Percentiles rank a stretch among this genome's conserved stretches.
These are phyloP conservation scores for Caenorhabditis sp. DNA, from an alignment of 2,888 invertebrate species.

Conservation along the genomic window DNA sequence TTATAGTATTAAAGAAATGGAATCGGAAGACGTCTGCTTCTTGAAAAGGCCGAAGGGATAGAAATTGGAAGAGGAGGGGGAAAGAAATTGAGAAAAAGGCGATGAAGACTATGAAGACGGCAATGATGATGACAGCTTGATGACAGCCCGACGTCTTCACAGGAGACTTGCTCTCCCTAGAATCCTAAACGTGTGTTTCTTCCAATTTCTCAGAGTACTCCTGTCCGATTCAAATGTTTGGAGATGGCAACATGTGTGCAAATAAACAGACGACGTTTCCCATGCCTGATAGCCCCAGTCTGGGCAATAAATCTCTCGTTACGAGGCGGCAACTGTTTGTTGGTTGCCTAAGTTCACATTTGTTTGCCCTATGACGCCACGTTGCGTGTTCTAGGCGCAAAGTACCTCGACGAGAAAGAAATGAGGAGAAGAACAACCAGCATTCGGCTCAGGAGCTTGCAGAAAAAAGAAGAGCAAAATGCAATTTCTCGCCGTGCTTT, in stretches of 20 bases:
- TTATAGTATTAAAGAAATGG: conserved; percentile 19
- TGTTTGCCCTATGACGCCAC: conserved; percentile 6
- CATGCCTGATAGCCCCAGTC: conserved; percentile 10
- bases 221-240: no score
- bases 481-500: conserved; percentile 32
- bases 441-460: not conserved
- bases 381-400: not conserved
- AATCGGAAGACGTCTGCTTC: no score
- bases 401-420: not conserved
- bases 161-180: not conserved
- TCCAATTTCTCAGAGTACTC: not conserved
- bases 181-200: not conserved
- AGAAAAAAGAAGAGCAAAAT: conserved; percentile 22
- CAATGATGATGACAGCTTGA: conserved; percentile 6
- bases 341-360: conserved; percentile 2
- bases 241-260: conserved; percentile 25
- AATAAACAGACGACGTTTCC: conserved; percentile 16
- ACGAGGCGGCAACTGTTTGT: conserved; percentile 25
- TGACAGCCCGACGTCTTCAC: not conserved
- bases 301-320: conserved; percentile 13
- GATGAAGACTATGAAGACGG: conserved; percentile 3
- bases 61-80: not conserved
- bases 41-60: not conserved
- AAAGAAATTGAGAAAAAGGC: not conserved
- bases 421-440: not conserved